A percentile compares a stretch with the other conserved stretches of the same genome.
Evolutionary conservation across 2,888 invertebrate species (phyloP).

Genomic region (Dasypolia templi): DNA sequence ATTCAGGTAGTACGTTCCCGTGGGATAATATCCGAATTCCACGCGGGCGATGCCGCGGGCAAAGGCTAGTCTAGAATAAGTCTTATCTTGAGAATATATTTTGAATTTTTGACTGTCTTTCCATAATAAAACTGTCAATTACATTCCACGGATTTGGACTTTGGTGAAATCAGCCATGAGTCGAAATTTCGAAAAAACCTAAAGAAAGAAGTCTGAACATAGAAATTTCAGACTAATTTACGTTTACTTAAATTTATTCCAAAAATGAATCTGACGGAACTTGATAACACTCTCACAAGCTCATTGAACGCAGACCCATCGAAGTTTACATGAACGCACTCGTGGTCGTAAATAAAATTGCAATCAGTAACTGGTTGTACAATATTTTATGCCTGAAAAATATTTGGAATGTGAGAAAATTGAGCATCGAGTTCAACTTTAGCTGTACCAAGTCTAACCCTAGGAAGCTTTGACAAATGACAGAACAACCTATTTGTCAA

Average conservation of each 20-base stretch:
- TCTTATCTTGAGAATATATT: too few species aligned
- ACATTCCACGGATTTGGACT: too few species aligned
- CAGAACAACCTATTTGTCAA: background rate
- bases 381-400: conserved; percentile 22
- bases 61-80: too few species aligned
- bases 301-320: conserved; percentile 15
- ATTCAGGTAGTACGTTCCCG: too few species aligned
- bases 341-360: conserved; percentile 43
- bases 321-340: conserved; percentile 43
- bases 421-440: background rate
- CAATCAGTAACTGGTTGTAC: conserved; percentile 29
- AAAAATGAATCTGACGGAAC: background rate
- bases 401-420: conserved; percentile 10
- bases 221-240: background rate
- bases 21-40: too few species aligned
- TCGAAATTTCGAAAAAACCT: too few species aligned
- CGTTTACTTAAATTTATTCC: too few species aligned
- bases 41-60: too few species aligned
- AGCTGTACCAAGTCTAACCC: background rate
- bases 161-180: too few species aligned
- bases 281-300: conserved; percentile 21
- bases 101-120: too few species aligned
- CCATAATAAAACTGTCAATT: too few species aligned
- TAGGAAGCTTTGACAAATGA: background rate
- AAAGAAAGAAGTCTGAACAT: too few species aligned